phyloP scores from a whole-genome alignment of 1,140 invertebrate genomes.

The Subanguina moxae region DNA sequence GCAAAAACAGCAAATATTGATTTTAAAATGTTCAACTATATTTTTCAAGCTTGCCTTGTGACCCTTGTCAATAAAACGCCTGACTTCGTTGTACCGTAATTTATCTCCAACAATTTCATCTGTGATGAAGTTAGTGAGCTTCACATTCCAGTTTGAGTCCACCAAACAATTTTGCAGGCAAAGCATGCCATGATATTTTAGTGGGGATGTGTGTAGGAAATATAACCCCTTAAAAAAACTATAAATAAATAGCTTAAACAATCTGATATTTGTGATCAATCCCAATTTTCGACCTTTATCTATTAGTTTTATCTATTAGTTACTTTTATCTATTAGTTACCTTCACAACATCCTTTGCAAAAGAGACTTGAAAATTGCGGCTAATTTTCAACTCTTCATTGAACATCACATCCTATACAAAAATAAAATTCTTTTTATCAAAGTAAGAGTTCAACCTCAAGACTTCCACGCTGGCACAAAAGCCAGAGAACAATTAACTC shows the following conservation, averaged over 20 bases:
- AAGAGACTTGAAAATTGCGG: conserved; percentile 59
- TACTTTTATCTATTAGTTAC: too few species aligned
- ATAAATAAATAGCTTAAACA: too few species aligned
- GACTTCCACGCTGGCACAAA: conserved; percentile 52
- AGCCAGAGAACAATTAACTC: conserved; percentile 57
- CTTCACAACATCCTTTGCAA: conserved; percentile 59
- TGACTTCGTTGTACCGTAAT: conserved; percentile 52
- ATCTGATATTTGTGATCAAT: too few species aligned
- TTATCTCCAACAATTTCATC: conserved; percentile 55
- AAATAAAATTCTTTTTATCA: conserved; percentile 23
- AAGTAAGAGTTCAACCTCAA: conserved; percentile 41
- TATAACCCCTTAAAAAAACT: conserved; percentile 47
- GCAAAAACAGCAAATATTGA: too few species aligned
- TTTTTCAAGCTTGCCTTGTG: too few species aligned
- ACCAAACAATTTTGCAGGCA: conserved; percentile 58
- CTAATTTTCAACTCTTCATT: conserved; percentile 58
- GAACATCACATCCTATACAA: conserved; percentile 57
- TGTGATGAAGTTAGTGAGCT: conserved; percentile 57
- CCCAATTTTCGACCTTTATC: too few species aligned
- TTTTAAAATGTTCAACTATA: conserved; percentile 18
- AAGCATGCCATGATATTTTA: conserved; percentile 53
- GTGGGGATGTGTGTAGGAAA: conserved; percentile 49
- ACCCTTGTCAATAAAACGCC: conserved; percentile 8
- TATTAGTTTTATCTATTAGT: too few species aligned
- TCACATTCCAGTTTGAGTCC: conserved; percentile 59